phyloP scores from a whole-genome alignment of 2,113 vertebrate genomes.

The Passerina amoena region DNA sequence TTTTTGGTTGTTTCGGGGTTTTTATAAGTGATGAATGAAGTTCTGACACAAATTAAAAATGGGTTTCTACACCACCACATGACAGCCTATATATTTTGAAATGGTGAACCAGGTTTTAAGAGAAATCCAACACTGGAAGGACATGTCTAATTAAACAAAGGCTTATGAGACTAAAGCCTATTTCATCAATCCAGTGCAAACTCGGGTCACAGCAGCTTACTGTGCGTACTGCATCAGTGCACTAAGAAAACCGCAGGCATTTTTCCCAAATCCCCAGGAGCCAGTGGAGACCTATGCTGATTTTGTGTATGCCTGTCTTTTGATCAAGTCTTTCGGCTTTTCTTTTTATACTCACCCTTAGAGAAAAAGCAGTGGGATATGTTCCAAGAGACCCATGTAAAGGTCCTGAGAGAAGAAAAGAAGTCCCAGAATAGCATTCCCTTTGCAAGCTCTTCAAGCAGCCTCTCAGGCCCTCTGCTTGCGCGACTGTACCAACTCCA shows the following conservation, averaged over 20 bases:
- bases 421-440: neutral
- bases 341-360: neutral
- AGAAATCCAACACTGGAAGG: neutral
- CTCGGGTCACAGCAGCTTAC: neutral
- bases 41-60: neutral
- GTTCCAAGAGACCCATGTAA: neutral
- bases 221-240: neutral
- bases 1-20: no score
- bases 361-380: neutral
- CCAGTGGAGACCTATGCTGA: neutral
- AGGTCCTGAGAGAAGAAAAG: neutral
- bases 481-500: neutral
- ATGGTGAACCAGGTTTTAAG: neutral
- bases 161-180: neutral
- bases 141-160: neutral
- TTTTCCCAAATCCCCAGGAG: neutral
- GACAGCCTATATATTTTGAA: neutral
- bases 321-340: neutral
- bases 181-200: neutral
- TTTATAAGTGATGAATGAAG: neutral
- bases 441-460: neutral
- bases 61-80: neutral
- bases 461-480: neutral
- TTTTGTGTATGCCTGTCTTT: neutral
- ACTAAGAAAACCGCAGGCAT: neutral